These are phyloP conservation scores for Turritopsis rubra DNA, from an alignment of 30 jellyfish, hydroid and myxozoan species.

Conservation along the genomic window DNA sequence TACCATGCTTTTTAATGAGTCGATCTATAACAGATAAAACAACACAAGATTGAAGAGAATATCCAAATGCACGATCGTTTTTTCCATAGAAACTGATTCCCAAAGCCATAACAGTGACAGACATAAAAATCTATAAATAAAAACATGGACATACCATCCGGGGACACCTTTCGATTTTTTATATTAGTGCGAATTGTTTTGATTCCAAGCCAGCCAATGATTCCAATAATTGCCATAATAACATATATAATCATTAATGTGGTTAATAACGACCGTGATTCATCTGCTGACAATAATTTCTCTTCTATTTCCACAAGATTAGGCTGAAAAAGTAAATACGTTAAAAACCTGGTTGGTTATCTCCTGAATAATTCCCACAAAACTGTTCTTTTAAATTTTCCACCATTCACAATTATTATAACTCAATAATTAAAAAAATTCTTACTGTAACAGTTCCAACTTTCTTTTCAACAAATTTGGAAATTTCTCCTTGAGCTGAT, in stretches of 20 bases:
- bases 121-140: too few species aligned
- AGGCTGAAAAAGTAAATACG: too few species aligned
- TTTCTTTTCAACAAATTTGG: background rate
- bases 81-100: too few species aligned
- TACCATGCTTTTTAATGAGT: background rate
- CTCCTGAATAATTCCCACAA: too few species aligned
- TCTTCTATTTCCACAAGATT: slow-evolving; percentile 7
- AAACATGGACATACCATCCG: background rate
- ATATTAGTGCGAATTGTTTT: background rate
- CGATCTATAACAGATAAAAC: background rate
- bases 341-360: too few species aligned
- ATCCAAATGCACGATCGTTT: too few species aligned
- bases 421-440: too few species aligned
- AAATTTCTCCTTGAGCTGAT: slow-evolving; percentile 6
- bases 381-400: too few species aligned
- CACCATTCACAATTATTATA: too few species aligned
- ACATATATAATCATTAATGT: background rate
- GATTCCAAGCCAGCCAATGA: background rate
- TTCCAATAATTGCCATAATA: background rate
- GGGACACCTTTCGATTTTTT: background rate
- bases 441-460: slow-evolving; percentile 7
- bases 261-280: background rate
- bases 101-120: background rate
- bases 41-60: too few species aligned
- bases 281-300: slow-evolving; percentile 4